These are phyloP conservation scores for Bathynomus jamesi DNA, from an alignment of 1,140 invertebrate genomes.

Conservation along the genomic window DNA sequence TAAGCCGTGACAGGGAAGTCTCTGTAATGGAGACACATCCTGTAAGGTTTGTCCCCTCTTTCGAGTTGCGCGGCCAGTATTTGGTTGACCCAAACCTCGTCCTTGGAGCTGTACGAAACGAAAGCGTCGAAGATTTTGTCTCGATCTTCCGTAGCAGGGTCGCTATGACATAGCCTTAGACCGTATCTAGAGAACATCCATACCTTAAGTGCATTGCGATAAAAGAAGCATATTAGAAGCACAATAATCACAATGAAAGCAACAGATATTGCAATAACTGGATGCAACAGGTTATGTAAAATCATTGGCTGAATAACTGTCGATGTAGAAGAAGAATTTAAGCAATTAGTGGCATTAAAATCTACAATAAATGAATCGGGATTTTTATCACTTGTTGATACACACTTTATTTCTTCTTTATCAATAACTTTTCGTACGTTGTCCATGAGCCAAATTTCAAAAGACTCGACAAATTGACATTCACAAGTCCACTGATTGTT, in stretches of 20 bases:
- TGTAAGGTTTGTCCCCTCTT: conserved; percentile 50
- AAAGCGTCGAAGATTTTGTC: conserved; percentile 83
- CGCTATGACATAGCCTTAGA: conserved; percentile 39
- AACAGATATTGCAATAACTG: conserved; percentile 31
- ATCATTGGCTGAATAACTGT: conserved; percentile 37
- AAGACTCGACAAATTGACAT: conserved; percentile 43
- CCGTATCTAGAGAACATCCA: conserved; percentile 43
- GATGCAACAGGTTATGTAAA: conserved; percentile 35
- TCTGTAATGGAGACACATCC: conserved; percentile 75
- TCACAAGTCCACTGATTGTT: conserved; percentile 48
- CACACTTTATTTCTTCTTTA: conserved; percentile 30
- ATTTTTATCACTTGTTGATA: conserved; percentile 22
- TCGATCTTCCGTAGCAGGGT: conserved; percentile 52
- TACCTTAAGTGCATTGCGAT: conserved; percentile 43
- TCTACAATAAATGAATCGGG: conserved; percentile 36
- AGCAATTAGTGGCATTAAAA: conserved; percentile 39
- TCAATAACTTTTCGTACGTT: conserved; percentile 35
- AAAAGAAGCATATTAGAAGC: conserved; percentile 42
- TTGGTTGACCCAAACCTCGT: conserved; percentile 78
- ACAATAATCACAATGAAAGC: conserved; percentile 38
- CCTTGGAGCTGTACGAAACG: conserved; percentile 81
- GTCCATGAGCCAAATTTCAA: conserved; percentile 30
- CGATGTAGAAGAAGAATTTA: conserved; percentile 39
- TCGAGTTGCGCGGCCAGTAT: conserved; percentile 74
- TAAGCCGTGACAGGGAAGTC: conserved; percentile 75